Evolutionary conservation across 2,113 vertebrate species (phyloP).

Genomic region (Macrotus californicus): DNA sequence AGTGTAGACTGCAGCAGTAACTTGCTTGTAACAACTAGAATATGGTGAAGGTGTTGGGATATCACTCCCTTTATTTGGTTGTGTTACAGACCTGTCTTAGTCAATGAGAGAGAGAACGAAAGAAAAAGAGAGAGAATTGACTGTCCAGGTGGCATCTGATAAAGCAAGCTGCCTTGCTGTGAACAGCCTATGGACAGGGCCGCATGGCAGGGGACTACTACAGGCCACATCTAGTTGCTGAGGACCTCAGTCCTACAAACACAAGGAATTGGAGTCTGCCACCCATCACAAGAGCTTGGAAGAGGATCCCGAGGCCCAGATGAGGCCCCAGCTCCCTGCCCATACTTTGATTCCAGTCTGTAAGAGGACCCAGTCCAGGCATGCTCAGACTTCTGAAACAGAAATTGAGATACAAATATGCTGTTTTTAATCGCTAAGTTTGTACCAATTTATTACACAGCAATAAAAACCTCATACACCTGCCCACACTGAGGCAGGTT

Average conservation of each 20-base stretch:
- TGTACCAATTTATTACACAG: neutral
- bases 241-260: neutral
- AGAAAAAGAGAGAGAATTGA: neutral
- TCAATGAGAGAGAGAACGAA: neutral
- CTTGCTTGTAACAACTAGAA: neutral
- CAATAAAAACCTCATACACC: neutral
- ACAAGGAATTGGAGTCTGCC: neutral
- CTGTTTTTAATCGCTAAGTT: neutral
- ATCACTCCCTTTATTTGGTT: neutral
- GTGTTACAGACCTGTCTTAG: neutral
- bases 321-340: neutral
- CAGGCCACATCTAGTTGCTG: neutral
- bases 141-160: neutral
- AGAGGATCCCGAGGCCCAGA: neutral
- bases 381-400: neutral
- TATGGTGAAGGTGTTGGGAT: neutral
- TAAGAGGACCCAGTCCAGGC: neutral
- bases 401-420: neutral
- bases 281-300: neutral
- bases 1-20: neutral
- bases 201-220: neutral
- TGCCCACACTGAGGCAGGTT: neutral
- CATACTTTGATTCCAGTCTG: neutral
- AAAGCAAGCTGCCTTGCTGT: neutral
- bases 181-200: neutral